Conservation (phyloP, 2,113 vertebrate species). For the Xyliphius kryptos region DNA sequence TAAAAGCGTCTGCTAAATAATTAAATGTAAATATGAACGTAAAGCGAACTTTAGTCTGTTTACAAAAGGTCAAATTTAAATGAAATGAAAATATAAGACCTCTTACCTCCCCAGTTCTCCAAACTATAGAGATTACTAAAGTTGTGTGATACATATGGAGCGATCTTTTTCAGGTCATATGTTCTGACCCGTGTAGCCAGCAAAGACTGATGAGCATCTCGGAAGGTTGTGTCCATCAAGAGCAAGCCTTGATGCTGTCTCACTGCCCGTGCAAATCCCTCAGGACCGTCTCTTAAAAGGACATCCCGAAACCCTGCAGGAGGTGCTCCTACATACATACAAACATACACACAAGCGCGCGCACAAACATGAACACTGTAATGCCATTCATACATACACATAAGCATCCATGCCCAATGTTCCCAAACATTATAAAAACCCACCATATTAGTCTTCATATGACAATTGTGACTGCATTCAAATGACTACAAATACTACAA, state of each 20-base stretch:
- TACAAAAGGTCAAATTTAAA: too few species aligned
- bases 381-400: not conserved
- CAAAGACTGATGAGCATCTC: constrained; percentile 89
- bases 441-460: too few species aligned
- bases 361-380: too few species aligned
- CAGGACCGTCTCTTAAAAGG: constrained; percentile 74
- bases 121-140: constrained; percentile 83
- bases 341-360: constrained; percentile 16
- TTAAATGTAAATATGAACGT: too few species aligned
- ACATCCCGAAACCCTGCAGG: constrained; percentile 79
- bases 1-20: too few species aligned
- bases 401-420: too few species aligned
- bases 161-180: constrained; percentile 82
- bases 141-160: constrained; percentile 81
- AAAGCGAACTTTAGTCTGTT: too few species aligned
- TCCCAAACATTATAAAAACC: too few species aligned
- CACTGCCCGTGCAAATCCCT: constrained; percentile 79
- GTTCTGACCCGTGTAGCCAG: constrained; percentile 86
- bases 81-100: too few species aligned
- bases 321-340: constrained; percentile 65
- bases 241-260: constrained; percentile 75
- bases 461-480: too few species aligned
- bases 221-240: constrained; percentile 89
- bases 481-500: too few species aligned
- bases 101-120: constrained; percentile 89